phyloP scores from a whole-genome alignment of 1,140 invertebrate species.

The Pinna nobilis region DNA sequence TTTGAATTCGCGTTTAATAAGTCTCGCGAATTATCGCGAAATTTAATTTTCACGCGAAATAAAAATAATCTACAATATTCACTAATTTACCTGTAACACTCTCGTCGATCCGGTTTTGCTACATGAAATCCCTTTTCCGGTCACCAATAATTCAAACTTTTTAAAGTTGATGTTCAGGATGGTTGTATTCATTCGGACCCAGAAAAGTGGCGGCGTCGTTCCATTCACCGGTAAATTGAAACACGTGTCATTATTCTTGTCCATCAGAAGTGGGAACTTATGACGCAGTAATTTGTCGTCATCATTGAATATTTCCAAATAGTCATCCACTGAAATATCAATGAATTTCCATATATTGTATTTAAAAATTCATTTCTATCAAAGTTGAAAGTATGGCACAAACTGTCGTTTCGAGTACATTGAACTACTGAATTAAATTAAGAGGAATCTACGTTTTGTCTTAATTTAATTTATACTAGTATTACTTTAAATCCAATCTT shows the following conservation, averaged over 20 bases:
- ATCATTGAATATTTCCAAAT: constrained; percentile 37
- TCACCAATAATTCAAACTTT: constrained; percentile 23
- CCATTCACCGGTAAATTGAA: constrained; percentile 33
- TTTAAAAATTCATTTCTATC: neutral
- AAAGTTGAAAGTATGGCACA: neutral
- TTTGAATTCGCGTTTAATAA: too few relatives aligned
- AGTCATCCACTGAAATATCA: constrained; percentile 21
- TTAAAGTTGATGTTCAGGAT: constrained; percentile 15
- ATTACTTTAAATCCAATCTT: too few relatives aligned
- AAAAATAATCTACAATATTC: too few relatives aligned
- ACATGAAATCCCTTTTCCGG: constrained; percentile 32
- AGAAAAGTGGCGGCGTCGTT: constrained; percentile 29
- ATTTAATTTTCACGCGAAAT: too few relatives aligned
- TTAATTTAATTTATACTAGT: too few relatives aligned
- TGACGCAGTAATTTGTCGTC: neutral
- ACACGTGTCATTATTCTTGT: constrained; percentile 17
- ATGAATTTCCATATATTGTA: neutral
- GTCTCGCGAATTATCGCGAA: too few relatives aligned
- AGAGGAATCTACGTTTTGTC: too few relatives aligned
- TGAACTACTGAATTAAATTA: too few relatives aligned
- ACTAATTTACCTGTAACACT: constrained; percentile 30
- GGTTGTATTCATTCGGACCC: constrained; percentile 34
- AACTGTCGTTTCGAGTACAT: too few relatives aligned
- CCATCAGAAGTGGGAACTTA: constrained; percentile 3
- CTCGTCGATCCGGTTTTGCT: neutral